Conservation (phyloP, 2,797 vertebrate genomes). For the Anisognathus igniventris region DNA sequence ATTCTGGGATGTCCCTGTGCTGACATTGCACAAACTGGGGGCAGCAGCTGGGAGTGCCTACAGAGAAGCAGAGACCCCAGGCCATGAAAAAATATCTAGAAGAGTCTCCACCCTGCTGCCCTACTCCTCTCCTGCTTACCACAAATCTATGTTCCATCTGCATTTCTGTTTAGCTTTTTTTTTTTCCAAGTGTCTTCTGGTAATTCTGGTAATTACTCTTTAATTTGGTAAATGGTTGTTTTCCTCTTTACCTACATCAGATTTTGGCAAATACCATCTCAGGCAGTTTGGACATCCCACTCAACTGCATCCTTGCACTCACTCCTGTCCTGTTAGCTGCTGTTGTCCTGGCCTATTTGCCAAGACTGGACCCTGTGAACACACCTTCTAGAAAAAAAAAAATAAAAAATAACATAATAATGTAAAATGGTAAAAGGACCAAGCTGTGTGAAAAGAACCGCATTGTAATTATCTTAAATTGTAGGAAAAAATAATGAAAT, state of each 20-base stretch:
- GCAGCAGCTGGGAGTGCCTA: not conserved
- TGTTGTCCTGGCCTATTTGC: not conserved
- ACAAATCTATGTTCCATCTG: not conserved
- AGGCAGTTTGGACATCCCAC: not conserved
- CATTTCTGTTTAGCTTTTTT: not conserved
- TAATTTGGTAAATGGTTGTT: not conserved
- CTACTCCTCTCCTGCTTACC: not conserved
- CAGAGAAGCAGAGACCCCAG: not conserved
- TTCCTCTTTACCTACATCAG: not conserved
- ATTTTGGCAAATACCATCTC: not conserved
- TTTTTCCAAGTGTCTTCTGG: not conserved
- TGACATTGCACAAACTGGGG: not conserved
- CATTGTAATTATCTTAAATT: not conserved
- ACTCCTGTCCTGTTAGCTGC: not conserved
- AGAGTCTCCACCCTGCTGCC: not conserved
- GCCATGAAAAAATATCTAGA: fast-evolving
- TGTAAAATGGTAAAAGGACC: not conserved
- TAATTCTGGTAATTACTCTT: not conserved
- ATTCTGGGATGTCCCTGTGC: fast-evolving
- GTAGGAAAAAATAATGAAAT: not conserved
- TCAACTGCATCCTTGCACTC: not conserved
- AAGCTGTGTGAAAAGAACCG: not conserved
- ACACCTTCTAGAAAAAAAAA: not conserved
- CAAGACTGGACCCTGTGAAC: not conserved
- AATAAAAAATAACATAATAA: not conserved